Base-by-base conservation (phyloP, 2,888 invertebrate species). In the Drosophila trichaetosa region DNA sequence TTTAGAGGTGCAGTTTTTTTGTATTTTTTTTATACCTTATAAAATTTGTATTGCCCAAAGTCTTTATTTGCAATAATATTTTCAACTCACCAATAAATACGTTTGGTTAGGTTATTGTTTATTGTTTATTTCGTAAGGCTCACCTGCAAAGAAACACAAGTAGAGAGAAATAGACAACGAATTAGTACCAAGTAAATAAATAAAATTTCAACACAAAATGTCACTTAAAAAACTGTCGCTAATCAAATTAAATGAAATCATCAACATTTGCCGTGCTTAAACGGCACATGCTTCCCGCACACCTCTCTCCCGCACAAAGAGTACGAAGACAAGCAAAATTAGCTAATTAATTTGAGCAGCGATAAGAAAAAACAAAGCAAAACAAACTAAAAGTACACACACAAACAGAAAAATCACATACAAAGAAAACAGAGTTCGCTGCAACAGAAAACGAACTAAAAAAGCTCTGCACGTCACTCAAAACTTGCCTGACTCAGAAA, bases 261-360 rank as follows among this genome's bases (percentile, higher is more conserved):
- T 69, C 46, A 46, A 24, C 27, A 46, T 46, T 46, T 61, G 65
- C 54, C 62, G 60, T 58, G 73, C 57, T 42, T 40, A 42, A 34
- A 38, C 34, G 73, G 49, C 85, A 86, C 80, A 82, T 83, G 80
- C 72, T 62, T 61, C 33, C 38, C 8, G 46, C 8, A 24, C 21
- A 16, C 16, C 2, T 24, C 13, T 7, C 7, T 13, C 2, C 7
- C 21, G 24, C 8, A 24, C 8, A 46, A 46, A 18, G 18, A 56
- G 67, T 33, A 57, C 34, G 68, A 67, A 71, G 64, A 57, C 71
- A 77, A 80, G 74, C 73, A 69, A 77, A 86, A 76, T 84, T 73
- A 87, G 76, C 69, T 83, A 87, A 87, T 87, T 85, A 83, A 85
- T 87, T 80, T 76, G 72, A 71, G 77, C 73, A 61, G 52, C 73